Conservation (phyloP, 2,113 vertebrate genomes). For the Solenodon paradoxus region DNA sequence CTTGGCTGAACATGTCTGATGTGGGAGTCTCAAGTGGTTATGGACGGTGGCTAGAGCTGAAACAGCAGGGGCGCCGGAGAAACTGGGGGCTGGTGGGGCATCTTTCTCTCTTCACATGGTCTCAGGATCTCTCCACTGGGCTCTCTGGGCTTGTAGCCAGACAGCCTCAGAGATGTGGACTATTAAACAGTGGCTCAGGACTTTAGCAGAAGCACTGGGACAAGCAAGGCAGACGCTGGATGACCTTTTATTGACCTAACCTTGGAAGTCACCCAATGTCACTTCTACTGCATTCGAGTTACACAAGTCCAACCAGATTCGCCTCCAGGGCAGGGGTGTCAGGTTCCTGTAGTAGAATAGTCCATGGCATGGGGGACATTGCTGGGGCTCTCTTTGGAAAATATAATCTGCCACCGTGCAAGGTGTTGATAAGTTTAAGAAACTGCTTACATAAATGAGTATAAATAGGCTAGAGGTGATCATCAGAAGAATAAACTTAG, state of each 20-base stretch:
- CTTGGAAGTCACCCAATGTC: not conserved
- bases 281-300: not conserved
- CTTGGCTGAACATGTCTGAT: not conserved
- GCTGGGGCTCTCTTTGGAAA: not conserved
- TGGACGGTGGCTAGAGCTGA: not conserved
- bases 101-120: not conserved
- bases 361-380: not conserved
- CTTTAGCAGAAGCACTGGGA: not conserved
- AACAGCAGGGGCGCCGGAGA: not conserved
- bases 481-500: not conserved
- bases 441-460: not conserved
- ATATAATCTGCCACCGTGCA: not conserved
- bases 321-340: not conserved
- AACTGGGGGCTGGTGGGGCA: not conserved
- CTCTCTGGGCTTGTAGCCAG: not conserved
- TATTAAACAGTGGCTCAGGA: conserved; percentile 6
- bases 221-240: not conserved
- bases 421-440: not conserved
- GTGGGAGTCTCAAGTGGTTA: not conserved
- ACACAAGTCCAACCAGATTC: not conserved
- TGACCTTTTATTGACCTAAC: not conserved
- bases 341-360: not conserved
- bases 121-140: not conserved
- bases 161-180: not conserved
- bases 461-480: not conserved